Conservation (phyloP, 1,140 invertebrate species). For the roundworm (Caenorhabditis elegans) region DNA sequence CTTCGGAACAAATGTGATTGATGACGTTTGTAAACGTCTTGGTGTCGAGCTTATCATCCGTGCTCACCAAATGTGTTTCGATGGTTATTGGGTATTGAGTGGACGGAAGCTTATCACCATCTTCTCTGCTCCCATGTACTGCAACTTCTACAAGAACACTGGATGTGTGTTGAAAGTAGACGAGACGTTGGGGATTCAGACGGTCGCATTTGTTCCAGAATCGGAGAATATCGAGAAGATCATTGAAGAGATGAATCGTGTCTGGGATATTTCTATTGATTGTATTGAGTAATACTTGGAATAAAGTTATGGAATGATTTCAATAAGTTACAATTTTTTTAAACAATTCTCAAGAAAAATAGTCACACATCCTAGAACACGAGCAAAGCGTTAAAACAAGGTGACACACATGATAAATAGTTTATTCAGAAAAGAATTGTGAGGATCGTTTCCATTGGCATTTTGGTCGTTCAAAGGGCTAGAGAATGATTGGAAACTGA, state of each 20-base stretch:
- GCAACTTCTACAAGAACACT: constrained; percentile 47
- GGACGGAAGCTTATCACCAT: constrained; percentile 39
- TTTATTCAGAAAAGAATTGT: background rate
- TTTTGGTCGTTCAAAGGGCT: constrained; percentile 37
- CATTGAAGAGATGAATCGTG: no score
- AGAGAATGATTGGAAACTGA: constrained; percentile 41
- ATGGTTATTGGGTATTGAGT: constrained; percentile 72
- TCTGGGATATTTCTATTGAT: no score
- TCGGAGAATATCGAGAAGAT: no score
- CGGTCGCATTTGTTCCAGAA: background rate
- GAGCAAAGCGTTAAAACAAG: no score
- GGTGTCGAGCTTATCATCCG: background rate
- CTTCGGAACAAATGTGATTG: constrained; percentile 31
- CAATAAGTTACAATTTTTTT: background rate
- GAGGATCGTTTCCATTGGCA: background rate
- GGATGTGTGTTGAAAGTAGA: constrained; percentile 43
- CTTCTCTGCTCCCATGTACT: constrained; percentile 53
- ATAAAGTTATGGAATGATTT: no score
- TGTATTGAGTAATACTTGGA: no score
- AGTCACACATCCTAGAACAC: no score
- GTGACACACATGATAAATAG: background rate
- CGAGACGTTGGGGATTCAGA: constrained; percentile 69
- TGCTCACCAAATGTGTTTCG: constrained; percentile 62
- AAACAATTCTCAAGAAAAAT: no score
- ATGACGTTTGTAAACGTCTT: background rate